Evolutionary conservation across 2,113 vertebrate genomes (phyloP).

Genomic region (Oriolus oriolus): DNA sequence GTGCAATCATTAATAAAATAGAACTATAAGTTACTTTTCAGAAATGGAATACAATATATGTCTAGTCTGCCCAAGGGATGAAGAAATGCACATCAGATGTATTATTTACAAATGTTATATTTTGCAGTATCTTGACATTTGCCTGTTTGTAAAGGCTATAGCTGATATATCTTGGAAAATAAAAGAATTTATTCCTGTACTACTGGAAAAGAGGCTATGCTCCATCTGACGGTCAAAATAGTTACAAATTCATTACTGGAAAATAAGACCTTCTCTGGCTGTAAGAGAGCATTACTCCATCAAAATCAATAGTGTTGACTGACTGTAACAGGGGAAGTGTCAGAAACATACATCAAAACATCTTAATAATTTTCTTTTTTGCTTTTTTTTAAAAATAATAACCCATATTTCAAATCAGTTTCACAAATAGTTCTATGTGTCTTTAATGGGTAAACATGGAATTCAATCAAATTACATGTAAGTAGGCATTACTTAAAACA

Average conservation of each 20-base stretch:
- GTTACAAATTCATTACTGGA: slow-evolving; percentile 3
- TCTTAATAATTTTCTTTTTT: neutral
- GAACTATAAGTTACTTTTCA: neutral
- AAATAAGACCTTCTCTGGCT: neutral
- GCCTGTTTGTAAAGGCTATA: slow-evolving; percentile 28
- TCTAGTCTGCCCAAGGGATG: neutral
- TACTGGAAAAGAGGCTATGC: neutral
- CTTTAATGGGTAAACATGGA: neutral
- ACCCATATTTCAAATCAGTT: neutral
- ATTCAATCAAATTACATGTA: neutral
- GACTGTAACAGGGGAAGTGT: neutral
- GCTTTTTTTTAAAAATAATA: neutral
- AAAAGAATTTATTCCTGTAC: neutral
- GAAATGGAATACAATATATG: neutral
- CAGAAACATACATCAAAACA: neutral
- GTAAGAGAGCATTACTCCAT: neutral
- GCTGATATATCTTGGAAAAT: neutral
- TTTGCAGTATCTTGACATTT: slow-evolving; percentile 59
- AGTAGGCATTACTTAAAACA: neutral
- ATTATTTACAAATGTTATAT: slow-evolving; percentile 55
- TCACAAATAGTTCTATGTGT: neutral
- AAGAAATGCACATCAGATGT: slow-evolving; percentile 16
- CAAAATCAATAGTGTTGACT: neutral
- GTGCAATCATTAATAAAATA: neutral
- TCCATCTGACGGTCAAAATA: neutral